These are phyloP conservation scores for Hippocampus guttulatus DNA, from an alignment of 2,113 vertebrate species.

Conservation along the genomic window DNA sequence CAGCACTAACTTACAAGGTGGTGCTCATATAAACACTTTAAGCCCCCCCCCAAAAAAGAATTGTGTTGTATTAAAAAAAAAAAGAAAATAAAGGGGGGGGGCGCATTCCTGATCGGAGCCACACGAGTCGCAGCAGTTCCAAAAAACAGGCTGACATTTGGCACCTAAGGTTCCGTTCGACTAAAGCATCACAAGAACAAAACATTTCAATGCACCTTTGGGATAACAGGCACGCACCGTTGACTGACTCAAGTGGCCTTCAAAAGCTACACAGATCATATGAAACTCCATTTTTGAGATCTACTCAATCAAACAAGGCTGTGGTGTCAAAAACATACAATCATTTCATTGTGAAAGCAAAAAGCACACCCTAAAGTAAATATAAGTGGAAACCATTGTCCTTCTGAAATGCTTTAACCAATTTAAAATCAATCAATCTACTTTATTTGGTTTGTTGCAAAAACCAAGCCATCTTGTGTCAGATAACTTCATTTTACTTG, in stretches of 20 bases:
- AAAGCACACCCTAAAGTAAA: not conserved
- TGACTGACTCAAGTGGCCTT: conserved; percentile 52
- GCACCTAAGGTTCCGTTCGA: conserved; percentile 4
- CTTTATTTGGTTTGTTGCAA: not conserved
- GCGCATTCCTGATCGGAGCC: conserved; percentile 53
- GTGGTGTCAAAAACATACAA: conserved; percentile 23
- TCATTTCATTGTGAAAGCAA: conserved; percentile 22
- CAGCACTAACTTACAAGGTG: conserved; percentile 45
- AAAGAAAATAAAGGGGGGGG: conserved; percentile 8
- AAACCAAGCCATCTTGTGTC: not conserved
- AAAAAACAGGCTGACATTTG: conserved; percentile 10
- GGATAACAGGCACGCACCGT: conserved; percentile 14
- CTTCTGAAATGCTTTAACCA: conserved; percentile 5
- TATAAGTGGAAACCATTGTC: conserved; percentile 8
- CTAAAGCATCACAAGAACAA: conserved; percentile 1
- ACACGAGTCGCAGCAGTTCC: conserved; percentile 46
- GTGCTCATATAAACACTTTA: conserved; percentile 53
- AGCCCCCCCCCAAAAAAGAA: conserved; percentile 41
- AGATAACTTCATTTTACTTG: not conserved
- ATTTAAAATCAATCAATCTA: not conserved
- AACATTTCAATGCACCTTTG: conserved; percentile 46
- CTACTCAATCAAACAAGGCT: conserved; percentile 59
- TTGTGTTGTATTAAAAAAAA: not conserved
- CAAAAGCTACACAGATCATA: conserved; percentile 38
- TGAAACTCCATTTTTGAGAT: conserved; percentile 51